phyloP scores from a whole-genome alignment of 2,113 vertebrate genomes.

The Podarcis raffonei region DNA sequence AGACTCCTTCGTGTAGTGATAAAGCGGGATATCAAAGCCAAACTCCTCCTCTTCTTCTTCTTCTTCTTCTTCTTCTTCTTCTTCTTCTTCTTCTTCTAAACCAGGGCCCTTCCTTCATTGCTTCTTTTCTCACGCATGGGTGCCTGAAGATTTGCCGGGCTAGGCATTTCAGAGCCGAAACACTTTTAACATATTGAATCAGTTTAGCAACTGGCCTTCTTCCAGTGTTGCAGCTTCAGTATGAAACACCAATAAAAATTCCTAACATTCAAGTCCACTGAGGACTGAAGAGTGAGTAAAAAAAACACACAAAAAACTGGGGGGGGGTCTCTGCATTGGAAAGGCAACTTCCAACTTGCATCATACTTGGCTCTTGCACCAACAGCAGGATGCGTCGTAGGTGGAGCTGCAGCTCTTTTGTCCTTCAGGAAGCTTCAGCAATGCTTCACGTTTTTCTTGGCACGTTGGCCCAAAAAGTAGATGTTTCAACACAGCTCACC shows the following conservation, averaged over 20 bases:
- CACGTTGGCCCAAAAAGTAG: neutral
- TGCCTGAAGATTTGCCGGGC: slow-evolving; percentile 42
- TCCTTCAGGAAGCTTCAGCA: neutral
- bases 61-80: too few species aligned
- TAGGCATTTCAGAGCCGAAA: slow-evolving; percentile 36
- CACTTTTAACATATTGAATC: slow-evolving; percentile 64
- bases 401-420: slow-evolving; percentile 46
- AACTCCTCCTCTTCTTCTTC: too few species aligned
- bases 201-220: slow-evolving; percentile 62
- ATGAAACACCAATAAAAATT: slow-evolving; percentile 68
- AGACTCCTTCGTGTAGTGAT: too few species aligned
- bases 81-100: too few species aligned
- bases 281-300: slow-evolving; percentile 34
- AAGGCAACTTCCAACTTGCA: slow-evolving; percentile 35
- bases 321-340: slow-evolving; percentile 15
- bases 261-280: slow-evolving; percentile 43
- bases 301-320: too few species aligned
- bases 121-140: slow-evolving; percentile 25
- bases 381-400: slow-evolving; percentile 12
- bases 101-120: neutral
- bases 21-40: too few species aligned
- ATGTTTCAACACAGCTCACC: neutral
- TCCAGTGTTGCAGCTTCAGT: slow-evolving; percentile 62
- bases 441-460: neutral
- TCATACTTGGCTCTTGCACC: neutral